Percentiles rank a stretch among this genome's conserved stretches.
These are phyloP conservation scores for Eupristina koningsbergeri DNA, from an alignment of 1,140 invertebrate genomes.

Conservation along the genomic window DNA sequence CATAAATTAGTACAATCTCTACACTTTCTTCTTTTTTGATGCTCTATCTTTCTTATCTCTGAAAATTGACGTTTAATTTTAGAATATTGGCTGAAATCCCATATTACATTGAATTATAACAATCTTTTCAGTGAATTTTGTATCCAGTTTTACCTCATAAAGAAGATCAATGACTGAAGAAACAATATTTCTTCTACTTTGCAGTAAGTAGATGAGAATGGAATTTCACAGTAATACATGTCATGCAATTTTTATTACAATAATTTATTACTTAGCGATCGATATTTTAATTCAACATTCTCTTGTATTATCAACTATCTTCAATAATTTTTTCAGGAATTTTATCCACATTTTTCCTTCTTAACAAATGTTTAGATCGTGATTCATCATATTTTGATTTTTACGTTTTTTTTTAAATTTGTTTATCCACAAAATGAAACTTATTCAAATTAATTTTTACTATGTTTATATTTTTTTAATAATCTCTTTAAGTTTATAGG, in stretches of 20 bases:
- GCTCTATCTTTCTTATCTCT: background rate
- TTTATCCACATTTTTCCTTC: background rate
- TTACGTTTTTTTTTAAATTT: background rate
- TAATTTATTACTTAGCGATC: too few relatives aligned
- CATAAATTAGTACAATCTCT: background rate
- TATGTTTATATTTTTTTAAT: too few relatives aligned
- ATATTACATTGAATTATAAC: conserved; percentile 2
- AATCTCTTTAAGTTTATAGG: too few relatives aligned
- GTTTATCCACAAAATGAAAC: background rate
- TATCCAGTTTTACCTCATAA: background rate
- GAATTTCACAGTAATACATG: background rate
- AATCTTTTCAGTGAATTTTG: conserved; percentile 14
- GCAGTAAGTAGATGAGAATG: conserved; percentile 10
- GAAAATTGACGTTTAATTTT: conserved; percentile 2
- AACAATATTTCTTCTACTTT: conserved; percentile 4
- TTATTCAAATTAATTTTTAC: background rate
- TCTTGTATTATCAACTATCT: background rate
- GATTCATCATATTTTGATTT: background rate
- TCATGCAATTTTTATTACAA: too few relatives aligned
- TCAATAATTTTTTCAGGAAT: too few relatives aligned
- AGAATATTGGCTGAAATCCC: background rate
- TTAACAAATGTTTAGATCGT: background rate
- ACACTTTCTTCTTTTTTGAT: background rate
- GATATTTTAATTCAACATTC: background rate
- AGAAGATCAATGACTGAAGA: conserved; percentile 8